Evolutionary conservation across 2,888 invertebrate genomes (phyloP).

Genomic region (Cistogaster globosa): DNA sequence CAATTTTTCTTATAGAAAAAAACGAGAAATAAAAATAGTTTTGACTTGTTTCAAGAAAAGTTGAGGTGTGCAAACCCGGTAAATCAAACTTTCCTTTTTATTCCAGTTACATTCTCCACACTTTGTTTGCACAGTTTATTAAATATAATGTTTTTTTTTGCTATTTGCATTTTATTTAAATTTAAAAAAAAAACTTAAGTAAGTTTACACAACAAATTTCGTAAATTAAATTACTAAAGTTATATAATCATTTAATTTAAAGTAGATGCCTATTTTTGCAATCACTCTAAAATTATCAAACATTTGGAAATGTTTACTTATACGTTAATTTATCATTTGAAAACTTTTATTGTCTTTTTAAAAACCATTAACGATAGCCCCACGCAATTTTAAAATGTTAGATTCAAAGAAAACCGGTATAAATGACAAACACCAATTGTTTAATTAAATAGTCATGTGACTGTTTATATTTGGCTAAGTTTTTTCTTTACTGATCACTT

Average conservation of each 20-base stretch:
- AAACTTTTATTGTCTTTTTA: not conserved
- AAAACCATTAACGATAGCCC: not conserved
- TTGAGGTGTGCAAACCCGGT: too few relatives aligned
- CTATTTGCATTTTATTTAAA: too few relatives aligned
- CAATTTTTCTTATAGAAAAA: too few relatives aligned
- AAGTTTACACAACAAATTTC: too few relatives aligned
- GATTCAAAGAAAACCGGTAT: constrained; percentile 11
- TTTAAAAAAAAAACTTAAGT: too few relatives aligned
- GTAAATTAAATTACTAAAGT: too few relatives aligned
- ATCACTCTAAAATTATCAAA: not conserved
- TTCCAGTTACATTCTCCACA: too few relatives aligned
- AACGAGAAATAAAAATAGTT: too few relatives aligned
- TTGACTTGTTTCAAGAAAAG: too few relatives aligned
- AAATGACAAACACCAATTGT: not conserved
- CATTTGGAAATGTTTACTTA: not conserved
- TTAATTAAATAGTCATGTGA: constrained; percentile 15
- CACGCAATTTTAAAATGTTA: not conserved
- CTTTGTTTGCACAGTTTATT: too few relatives aligned
- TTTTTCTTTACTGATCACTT: not conserved
- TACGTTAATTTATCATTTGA: not conserved
- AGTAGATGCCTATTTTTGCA: not conserved
- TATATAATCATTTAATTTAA: not conserved
- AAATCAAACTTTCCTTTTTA: too few relatives aligned
- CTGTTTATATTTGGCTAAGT: not conserved
- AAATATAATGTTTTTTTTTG: too few relatives aligned